These are phyloP conservation scores for Chaenogobius annularis DNA, from an alignment of 2,113 vertebrate genomes.

Conservation along the genomic window DNA sequence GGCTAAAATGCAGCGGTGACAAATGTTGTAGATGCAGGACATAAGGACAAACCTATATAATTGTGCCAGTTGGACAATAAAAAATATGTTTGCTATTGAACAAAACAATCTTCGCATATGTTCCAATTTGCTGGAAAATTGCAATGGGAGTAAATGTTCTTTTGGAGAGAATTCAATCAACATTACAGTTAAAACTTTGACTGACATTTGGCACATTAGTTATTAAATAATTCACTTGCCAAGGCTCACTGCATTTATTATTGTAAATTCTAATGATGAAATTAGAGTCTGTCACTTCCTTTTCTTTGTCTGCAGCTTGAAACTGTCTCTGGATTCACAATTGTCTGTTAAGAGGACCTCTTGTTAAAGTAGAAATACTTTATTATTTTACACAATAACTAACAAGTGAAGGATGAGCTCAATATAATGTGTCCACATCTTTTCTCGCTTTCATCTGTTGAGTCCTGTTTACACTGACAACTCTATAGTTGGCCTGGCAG, in stretches of 20 bases:
- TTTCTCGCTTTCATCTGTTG: slow-evolving; percentile 53
- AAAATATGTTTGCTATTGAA: background rate
- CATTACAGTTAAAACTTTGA: background rate
- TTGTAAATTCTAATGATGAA: too few relatives aligned
- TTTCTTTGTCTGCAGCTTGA: background rate
- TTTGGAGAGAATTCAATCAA: background rate
- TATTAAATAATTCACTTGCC: background rate
- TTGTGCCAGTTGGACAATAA: background rate
- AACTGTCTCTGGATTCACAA: too few relatives aligned
- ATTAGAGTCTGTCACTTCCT: background rate
- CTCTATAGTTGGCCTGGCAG: slow-evolving; percentile 88
- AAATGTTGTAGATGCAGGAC: slow-evolving; percentile 2
- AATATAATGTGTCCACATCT: slow-evolving; percentile 34
- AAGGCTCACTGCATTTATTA: background rate
- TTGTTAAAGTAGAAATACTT: too few relatives aligned
- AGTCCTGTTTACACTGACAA: slow-evolving; percentile 69
- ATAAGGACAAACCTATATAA: background rate
- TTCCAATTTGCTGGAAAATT: background rate
- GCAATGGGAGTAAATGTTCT: background rate
- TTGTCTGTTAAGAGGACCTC: too few relatives aligned
- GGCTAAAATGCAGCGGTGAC: slow-evolving; percentile 7
- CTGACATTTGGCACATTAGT: background rate
- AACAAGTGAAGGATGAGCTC: background rate
- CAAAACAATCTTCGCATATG: background rate
- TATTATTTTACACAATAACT: background rate